phyloP scores from a whole-genome alignment of 2,888 invertebrate genomes.

The Acronicta leporina region DNA sequence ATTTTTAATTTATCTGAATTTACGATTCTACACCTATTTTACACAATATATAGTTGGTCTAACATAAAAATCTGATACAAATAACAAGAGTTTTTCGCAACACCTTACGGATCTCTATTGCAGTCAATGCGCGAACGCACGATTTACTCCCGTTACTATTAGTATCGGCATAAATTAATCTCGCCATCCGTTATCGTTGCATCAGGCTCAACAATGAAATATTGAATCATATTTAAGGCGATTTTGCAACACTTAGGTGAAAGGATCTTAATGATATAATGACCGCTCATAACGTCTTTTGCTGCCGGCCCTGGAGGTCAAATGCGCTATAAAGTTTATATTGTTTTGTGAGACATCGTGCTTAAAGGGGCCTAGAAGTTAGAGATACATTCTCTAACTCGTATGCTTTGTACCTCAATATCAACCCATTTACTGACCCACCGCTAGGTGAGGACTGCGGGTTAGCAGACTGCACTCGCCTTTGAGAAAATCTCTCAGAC shows the following conservation, averaged over 20 bases:
- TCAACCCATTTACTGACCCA: no score
- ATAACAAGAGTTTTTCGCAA: background rate
- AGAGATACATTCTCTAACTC: no score
- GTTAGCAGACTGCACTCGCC: no score
- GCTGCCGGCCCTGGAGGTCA: constrained; percentile 14
- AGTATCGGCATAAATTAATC: constrained; percentile 61
- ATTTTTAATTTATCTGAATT: no score
- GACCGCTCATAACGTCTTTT: constrained; percentile 24
- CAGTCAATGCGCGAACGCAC: constrained; percentile 35
- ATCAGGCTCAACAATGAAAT: constrained; percentile 52
- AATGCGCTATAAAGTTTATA: constrained; percentile 26
- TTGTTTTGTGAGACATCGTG: constrained; percentile 36
- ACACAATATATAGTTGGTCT: no score
- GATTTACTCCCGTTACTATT: constrained; percentile 46
- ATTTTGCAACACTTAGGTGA: constrained; percentile 59
- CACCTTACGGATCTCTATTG: constrained; percentile 29
- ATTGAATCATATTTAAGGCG: constrained; percentile 52
- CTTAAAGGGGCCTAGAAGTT: constrained; percentile 41
- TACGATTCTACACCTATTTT: no score
- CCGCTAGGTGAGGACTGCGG: no score
- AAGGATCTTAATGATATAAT: constrained; percentile 55
- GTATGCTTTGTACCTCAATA: no score
- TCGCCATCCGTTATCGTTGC: constrained; percentile 49
- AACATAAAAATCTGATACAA: no score
- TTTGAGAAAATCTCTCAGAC: no score